Percentiles rank a stretch among this genome's conserved stretches.
phyloP scores from a whole-genome alignment of 2,888 invertebrate genomes.

The Troglohyphantes excavatus region DNA sequence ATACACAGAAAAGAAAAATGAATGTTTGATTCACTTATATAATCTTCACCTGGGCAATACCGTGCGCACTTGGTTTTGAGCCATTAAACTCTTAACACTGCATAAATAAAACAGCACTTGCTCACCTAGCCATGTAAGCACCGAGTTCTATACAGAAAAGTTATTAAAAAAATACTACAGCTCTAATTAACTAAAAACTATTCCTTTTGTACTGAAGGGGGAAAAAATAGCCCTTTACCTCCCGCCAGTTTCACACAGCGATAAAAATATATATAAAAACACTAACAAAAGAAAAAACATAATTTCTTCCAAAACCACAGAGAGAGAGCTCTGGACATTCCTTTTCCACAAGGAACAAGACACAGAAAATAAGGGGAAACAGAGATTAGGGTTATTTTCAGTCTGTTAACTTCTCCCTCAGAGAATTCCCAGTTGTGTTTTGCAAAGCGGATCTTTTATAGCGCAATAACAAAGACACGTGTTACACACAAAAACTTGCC shows the following conservation, averaged over 20 bases:
- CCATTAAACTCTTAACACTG: too few species aligned
- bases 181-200: neutral
- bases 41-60: too few species aligned
- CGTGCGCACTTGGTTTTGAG: too few species aligned
- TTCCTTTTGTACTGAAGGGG: neutral
- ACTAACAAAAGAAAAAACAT: neutral
- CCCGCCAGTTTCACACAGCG: neutral
- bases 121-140: too few species aligned
- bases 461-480: slow-evolving; percentile 50
- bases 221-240: neutral
- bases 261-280: neutral
- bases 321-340: neutral
- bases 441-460: slow-evolving; percentile 33
- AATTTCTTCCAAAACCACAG: neutral
- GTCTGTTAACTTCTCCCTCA: slow-evolving; percentile 44
- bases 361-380: neutral
- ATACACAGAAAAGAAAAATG: too few species aligned
- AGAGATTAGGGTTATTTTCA: slow-evolving; percentile 24
- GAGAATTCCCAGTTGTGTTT: neutral
- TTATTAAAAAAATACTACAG: neutral
- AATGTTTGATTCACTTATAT: too few species aligned
- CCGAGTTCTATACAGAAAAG: too few species aligned
- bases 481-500: slow-evolving; percentile 42
- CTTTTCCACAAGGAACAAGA: too few species aligned
- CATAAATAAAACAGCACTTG: too few species aligned